These are phyloP conservation scores for Apantesis nais DNA, from an alignment of 2,888 invertebrate genomes.

Conservation along the genomic window DNA sequence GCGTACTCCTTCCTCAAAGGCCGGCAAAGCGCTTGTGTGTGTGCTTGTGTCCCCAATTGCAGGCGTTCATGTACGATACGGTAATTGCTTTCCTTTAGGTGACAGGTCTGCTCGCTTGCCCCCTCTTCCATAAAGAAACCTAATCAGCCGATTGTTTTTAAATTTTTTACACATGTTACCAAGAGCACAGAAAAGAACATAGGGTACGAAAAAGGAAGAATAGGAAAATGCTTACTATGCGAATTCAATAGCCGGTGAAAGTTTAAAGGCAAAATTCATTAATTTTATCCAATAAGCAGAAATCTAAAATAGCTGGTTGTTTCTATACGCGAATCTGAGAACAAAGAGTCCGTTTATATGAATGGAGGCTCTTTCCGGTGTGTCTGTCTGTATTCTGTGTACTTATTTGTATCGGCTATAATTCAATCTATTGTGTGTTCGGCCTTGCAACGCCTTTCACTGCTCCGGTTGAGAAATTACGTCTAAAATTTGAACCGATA, in stretches of 20 bases:
- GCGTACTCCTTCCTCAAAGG: too few relatives aligned
- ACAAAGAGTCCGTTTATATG: conserved; percentile 73
- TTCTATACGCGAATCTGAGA: conserved; percentile 65
- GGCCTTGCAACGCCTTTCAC: conserved; percentile 79
- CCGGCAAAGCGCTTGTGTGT: too few relatives aligned
- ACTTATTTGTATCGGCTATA: conserved; percentile 62
- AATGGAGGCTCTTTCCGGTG: conserved; percentile 74
- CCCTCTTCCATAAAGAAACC: too few relatives aligned
- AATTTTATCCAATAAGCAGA: conserved; percentile 31
- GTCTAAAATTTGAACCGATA: conserved; percentile 59
- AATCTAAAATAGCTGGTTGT: conserved; percentile 53
- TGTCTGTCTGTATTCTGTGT: conserved; percentile 50
- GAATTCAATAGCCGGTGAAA: not conserved
- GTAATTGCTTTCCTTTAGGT: too few relatives aligned
- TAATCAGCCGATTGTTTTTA: too few relatives aligned
- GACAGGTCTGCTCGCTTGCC: too few relatives aligned
- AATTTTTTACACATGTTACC: too few relatives aligned
- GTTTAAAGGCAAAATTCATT: not conserved
- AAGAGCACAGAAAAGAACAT: too few relatives aligned
- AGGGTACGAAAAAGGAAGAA: too few relatives aligned
- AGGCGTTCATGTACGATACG: too few relatives aligned
- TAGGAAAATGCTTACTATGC: too few relatives aligned
- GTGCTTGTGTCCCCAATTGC: too few relatives aligned
- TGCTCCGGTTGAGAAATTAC: conserved; percentile 73
- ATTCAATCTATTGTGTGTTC: conserved; percentile 64